Base-by-base conservation (phyloP, 2,888 invertebrate species). In the Pseudococcus jackbeardsleyi region DNA sequence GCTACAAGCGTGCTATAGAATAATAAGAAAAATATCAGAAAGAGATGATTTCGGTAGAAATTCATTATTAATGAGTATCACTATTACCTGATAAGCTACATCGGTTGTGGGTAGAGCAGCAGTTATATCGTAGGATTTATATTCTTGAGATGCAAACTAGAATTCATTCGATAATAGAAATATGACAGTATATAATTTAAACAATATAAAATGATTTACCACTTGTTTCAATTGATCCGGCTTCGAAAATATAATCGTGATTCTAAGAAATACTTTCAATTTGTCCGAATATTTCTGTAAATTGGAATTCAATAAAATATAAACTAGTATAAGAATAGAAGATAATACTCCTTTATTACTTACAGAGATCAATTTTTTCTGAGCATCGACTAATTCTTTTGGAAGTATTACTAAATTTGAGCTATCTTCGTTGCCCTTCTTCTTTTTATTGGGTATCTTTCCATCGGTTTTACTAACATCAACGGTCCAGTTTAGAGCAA, bases 401-500 rank as follows among this genome's bases (percentile, higher is more conserved):
- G 88, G 88, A 50, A 88, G 68, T 33, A 85, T 84, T 22, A 77
- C 77, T 19, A 88, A 8, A 54, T 88, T 68, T 9, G 50, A 64
- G 19, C 50, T 68, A 39, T 77, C 68, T 26, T 22, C 19, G 9
- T 33, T 77, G 0, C 33, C 82, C 39, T 88, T 88, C 33, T 72
- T 77, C 50, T 88, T 88, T 22, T 88, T 88, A 26, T 9, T 22
- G 5, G 85, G 50, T 64, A 46, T 11, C 17, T 77, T 85, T 15
- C 46, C 33, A 12, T 88, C 77, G 11, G 68, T 68, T 22, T 84
- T 72, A 33, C 88, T 88, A n/a, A 72, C 85, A 77, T 88, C 72
- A 26, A 88, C 50, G 26, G 88, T 88, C 72, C 77, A 88, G 42
- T 88, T 88, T 2, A 88, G 33, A 48, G 88, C 88, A 12, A 88